Evolutionary conservation across 1,140 invertebrate species (phyloP), one percentile per base, ranked within the genome.

Genomic region (Aphaenogaster rudis): DNA sequence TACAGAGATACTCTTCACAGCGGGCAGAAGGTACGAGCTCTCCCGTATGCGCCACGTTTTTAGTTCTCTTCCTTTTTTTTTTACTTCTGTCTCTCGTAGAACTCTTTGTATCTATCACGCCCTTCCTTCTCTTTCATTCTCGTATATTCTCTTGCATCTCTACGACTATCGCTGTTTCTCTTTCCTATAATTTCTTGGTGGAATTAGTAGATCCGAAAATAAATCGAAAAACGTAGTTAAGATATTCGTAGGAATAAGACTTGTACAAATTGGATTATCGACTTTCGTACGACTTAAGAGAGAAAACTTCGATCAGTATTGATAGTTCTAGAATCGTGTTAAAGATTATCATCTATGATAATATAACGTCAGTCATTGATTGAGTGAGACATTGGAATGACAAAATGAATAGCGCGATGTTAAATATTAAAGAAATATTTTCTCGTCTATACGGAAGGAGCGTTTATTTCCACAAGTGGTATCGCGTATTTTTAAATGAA

Each of bases 1-100:
- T 95, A 92, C 95, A 95, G 95, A 95, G 94, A 94, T 91, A 93
- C 94, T 93, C 94, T 95, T 91, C 94, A 95, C 94, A 94, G 94
- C 90, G 94, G 95, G 86, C 93, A 95, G 92, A 95, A 95, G 95
- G 95, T 95, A 95, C 91, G 94, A 92, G 88, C 71, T 90, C 82
- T 90, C 87, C 90, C 89, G 88, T 92, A 92, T 82, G 77, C 81
- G 77, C 42, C 33, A 67, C 33, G 45, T 59, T 84, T 84, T 54
- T 79, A 48, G 39, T 80, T 61, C 45, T 87, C 50, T 80, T 66
- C 63, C 13, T 78, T 77, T 33, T 84, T 63, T 80, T 54, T 59
- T 57, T 74, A 39, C 69, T 74, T 85, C 66, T 89, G 13, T 82
- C 39, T 86, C 57, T 84, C 36, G 82, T 84, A 76, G 69, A 84